Conservation (phyloP, 2,797 vertebrate species). For the Thunnus albacares region DNA sequence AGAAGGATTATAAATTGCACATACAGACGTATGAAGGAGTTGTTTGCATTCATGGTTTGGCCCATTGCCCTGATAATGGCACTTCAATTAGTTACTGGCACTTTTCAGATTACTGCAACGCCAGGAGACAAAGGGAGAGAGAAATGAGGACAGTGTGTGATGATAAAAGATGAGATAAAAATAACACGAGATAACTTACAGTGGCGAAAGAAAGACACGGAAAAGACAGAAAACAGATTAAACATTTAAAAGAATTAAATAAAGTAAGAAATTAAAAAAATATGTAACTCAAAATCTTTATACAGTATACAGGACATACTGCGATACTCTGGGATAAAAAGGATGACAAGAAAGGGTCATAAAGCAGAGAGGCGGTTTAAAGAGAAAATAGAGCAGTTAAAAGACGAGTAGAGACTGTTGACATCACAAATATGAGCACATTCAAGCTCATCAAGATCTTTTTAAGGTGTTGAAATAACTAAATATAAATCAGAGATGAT, state of each 20-base stretch:
- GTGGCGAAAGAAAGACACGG: background rate
- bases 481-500: too few species aligned
- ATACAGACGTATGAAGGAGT: constrained; percentile 30
- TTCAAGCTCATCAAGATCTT: too few species aligned
- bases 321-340: too few species aligned
- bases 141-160: background rate
- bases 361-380: too few species aligned
- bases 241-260: background rate
- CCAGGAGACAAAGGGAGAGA: constrained; percentile 16
- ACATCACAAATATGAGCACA: too few species aligned
- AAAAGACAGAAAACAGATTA: background rate
- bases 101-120: constrained; percentile 71
- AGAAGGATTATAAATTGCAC: constrained; percentile 27
- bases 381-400: too few species aligned
- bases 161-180: background rate
- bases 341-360: too few species aligned
- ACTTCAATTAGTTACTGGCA: constrained; percentile 77
- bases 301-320: too few species aligned
- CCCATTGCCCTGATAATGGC: constrained; percentile 57
- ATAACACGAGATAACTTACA: background rate
- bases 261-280: background rate
- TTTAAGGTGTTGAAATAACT: background rate
- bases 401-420: too few species aligned
- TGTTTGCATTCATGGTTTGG: constrained; percentile 46
- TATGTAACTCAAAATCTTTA: too few species aligned